Conservation (phyloP, 2,888 invertebrate genomes). For the Melinaea marsaeus region DNA sequence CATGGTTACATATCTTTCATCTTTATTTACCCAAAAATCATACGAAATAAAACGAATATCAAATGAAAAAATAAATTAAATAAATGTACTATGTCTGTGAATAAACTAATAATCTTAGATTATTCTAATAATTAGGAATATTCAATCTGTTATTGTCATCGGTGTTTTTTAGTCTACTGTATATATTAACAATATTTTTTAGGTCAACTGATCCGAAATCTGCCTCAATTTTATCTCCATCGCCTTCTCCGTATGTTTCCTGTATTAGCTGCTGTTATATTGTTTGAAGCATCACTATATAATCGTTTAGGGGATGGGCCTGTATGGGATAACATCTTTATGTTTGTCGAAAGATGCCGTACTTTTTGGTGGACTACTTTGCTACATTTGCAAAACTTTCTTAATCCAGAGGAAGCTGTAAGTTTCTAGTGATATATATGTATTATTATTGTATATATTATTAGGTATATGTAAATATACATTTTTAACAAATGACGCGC, state of each 20-base stretch:
- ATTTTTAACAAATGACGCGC: no score
- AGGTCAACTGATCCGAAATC: constrained; percentile 48
- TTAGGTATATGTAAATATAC: no score
- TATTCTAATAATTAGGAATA: no score
- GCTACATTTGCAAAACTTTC: constrained; percentile 55
- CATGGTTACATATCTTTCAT: no score
- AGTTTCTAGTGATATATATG: constrained; percentile 21
- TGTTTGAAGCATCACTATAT: constrained; percentile 49
- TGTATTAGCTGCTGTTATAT: constrained; percentile 44
- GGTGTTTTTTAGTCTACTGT: not conserved
- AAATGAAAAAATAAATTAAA: no score
- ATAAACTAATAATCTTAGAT: no score
- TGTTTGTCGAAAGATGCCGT: constrained; percentile 45
- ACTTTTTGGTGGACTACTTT: constrained; percentile 58
- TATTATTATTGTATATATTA: not conserved
- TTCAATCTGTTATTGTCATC: no score
- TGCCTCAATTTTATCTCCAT: constrained; percentile 56
- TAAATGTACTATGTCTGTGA: no score
- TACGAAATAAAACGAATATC: no score
- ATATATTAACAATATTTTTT: constrained; percentile 19
- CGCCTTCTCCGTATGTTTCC: constrained; percentile 58
- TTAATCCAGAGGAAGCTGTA: constrained; percentile 43
- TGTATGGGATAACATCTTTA: constrained; percentile 35
- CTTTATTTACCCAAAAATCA: no score
- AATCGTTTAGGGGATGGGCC: constrained; percentile 54